phyloP scores from a whole-genome alignment of 2,888 invertebrate genomes.

The Tipula helvola region DNA sequence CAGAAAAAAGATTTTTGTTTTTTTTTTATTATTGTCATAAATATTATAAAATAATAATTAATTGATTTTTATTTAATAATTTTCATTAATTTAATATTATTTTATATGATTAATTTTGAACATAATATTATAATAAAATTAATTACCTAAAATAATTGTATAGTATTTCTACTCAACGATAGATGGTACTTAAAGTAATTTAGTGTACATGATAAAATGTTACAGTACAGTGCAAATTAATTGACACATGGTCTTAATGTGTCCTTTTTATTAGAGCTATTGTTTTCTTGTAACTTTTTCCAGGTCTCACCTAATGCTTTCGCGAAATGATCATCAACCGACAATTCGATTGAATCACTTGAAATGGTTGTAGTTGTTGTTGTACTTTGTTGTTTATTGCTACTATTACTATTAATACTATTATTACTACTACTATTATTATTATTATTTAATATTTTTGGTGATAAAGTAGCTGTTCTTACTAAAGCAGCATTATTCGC shows the following conservation, averaged over 20 bases:
- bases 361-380: slow-evolving; percentile 21
- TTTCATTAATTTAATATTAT: background rate
- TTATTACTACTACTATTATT: slow-evolving; percentile 16
- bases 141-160: background rate
- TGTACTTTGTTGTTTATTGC: slow-evolving; percentile 18
- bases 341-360: slow-evolving; percentile 38
- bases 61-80: background rate
- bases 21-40: background rate
- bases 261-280: slow-evolving; percentile 15
- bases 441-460: slow-evolving; percentile 12
- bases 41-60: background rate
- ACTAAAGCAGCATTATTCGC: background rate
- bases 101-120: background rate
- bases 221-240: background rate
- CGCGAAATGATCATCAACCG: slow-evolving; percentile 86
- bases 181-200: background rate
- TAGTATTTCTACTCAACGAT: background rate
- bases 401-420: slow-evolving; percentile 14
- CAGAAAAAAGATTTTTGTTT: background rate
- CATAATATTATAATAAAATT: background rate
- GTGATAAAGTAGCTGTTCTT: slow-evolving; percentile 10
- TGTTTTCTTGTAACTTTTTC: slow-evolving; percentile 56
- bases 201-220: background rate
- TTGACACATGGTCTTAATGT: background rate
- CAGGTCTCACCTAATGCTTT: slow-evolving; percentile 80